Conservation (phyloP, 2,113 vertebrate species). For the Baryphthengus martii region DNA sequence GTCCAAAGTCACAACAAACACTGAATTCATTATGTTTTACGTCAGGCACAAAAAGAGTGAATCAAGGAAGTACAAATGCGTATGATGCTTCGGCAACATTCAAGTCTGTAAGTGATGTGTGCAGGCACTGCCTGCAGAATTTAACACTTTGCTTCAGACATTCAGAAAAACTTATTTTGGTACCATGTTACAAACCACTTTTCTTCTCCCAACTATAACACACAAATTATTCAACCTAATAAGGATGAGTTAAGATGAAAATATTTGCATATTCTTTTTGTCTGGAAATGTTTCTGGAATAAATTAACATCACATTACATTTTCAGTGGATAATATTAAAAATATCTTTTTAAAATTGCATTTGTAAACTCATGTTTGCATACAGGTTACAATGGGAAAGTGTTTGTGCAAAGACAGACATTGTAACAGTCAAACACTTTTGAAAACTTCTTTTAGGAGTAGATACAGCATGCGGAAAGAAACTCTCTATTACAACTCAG, state of each 20-base stretch:
- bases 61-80: not conserved
- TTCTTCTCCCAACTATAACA: not conserved
- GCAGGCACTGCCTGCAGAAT: not conserved
- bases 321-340: not conserved
- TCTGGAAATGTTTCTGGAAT: not conserved
- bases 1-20: not conserved
- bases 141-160: not conserved
- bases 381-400: not conserved
- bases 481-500: not conserved
- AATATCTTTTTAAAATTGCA: not conserved
- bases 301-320: not conserved
- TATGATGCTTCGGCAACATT: not conserved
- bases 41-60: not conserved
- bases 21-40: not conserved
- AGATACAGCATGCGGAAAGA: not conserved
- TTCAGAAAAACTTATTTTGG: not conserved
- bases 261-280: not conserved
- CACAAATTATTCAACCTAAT: not conserved
- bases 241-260: not conserved
- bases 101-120: not conserved
- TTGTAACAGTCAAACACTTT: not conserved
- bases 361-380: not conserved
- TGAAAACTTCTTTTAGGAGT: not conserved
- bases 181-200: not conserved
- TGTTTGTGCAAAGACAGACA: not conserved